Conservation (phyloP, 2,113 vertebrate genomes). For the Phylloscopus trochilus region DNA sequence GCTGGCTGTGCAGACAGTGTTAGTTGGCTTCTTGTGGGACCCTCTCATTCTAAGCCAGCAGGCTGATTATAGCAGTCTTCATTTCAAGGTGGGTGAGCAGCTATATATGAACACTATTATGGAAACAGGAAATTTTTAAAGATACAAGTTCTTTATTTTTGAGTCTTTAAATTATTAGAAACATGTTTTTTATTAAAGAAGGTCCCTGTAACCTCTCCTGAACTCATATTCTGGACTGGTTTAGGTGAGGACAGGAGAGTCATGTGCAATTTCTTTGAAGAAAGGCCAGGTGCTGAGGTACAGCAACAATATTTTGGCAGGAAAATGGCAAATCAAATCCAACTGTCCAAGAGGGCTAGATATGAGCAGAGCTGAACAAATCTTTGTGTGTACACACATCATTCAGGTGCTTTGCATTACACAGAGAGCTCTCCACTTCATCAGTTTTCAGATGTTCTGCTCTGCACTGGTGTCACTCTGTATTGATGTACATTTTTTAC, state of each 20-base stretch:
- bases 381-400: slow-evolving; percentile 53
- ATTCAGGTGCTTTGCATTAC: slow-evolving; percentile 66
- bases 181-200: background rate
- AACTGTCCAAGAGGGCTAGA: slow-evolving; percentile 60
- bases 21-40: background rate
- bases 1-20: slow-evolving; percentile 53
- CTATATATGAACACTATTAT: background rate
- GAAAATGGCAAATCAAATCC: slow-evolving; percentile 64
- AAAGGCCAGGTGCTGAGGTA: slow-evolving; percentile 57
- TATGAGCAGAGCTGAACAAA: slow-evolving; percentile 58
- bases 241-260: slow-evolving; percentile 43
- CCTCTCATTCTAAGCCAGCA: background rate
- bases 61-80: background rate
- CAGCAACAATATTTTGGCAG: slow-evolving; percentile 58
- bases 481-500: slow-evolving; percentile 48
- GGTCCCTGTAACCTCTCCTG: slow-evolving; percentile 24
- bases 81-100: background rate
- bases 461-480: slow-evolving; percentile 15
- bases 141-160: background rate
- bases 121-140: background rate
- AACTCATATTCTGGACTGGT: slow-evolving; percentile 35
- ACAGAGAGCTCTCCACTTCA: slow-evolving; percentile 46
- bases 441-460: slow-evolving; percentile 50
- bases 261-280: slow-evolving; percentile 36
- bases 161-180: slow-evolving; percentile 16